Evolutionary conservation across 2,113 vertebrate genomes (phyloP), one percentile per base, ranked within the genome.

Genomic region (Sebastes schlegelii): DNA sequence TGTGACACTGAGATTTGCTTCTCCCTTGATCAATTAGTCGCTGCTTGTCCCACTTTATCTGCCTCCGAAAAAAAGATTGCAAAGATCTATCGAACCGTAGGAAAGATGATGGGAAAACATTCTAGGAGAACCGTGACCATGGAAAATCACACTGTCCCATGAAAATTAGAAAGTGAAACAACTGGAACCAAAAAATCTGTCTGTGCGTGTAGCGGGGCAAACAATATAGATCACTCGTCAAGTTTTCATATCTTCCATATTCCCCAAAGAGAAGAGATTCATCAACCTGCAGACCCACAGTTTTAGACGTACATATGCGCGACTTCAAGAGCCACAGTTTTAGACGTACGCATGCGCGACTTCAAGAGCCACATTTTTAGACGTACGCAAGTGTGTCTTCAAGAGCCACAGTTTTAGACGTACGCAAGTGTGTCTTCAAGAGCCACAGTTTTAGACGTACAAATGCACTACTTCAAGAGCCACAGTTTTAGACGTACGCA

Each of bases 101-200:
- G 43, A 40, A 68, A 77, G 48, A 52, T 48, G 68, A 73, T 75
- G 86, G 79, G 92, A 95, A 96, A 94, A 92, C 87, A 88, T 95
- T 96, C 92, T 94, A 83, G 92, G 93, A 88, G 72, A 80, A 86
- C 92, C 88, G 84, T 93, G 93, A 94, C 93, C 95, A 94, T 96
- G 93, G 93, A 96, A 94, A 97, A 96, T 95, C 95, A 94, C 95
- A 95, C 91, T 92, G 94, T 93, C 94, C 92, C 65, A 40, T 43
- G 64, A 65, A 88, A 75, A 67, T 46, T 46, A 51, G 46, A 55
- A 52, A 55, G n/a, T 43, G 13, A 83, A 82, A 85, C 52, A 74
- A 89, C 58, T 82, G 81, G 60, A 64, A 60, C 34, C 60, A 60
- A n/a, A 77, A 70, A 8, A 34, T 66, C 17, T 52, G 12, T 58